These are phyloP conservation scores for Neotoma lepida DNA, from an alignment of 2,113 vertebrate genomes.

Conservation along the genomic window DNA sequence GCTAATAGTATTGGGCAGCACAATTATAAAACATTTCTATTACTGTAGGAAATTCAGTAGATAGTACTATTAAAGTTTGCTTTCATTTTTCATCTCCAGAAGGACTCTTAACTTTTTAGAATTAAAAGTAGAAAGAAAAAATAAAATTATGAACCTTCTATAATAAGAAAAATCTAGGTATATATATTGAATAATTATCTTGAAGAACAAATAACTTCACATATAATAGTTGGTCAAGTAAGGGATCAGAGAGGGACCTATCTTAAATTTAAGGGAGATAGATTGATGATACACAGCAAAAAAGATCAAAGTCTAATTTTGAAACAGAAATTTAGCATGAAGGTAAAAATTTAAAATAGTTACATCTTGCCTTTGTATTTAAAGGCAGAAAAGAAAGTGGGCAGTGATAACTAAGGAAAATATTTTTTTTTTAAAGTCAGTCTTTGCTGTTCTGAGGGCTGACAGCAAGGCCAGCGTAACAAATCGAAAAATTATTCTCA, in stretches of 20 bases:
- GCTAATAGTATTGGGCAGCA: neutral
- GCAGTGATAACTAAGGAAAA: neutral
- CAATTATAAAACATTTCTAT: neutral
- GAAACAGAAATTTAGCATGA: neutral
- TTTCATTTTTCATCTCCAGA: neutral
- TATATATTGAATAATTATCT: neutral
- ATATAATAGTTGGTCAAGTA: neutral
- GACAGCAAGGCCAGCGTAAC: neutral
- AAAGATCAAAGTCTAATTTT: neutral
- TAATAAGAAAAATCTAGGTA: neutral
- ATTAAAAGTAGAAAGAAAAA: neutral
- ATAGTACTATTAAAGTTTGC: neutral
- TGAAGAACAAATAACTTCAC: neutral
- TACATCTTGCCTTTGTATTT: neutral
- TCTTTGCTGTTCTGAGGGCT: neutral
- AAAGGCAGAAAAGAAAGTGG: neutral
- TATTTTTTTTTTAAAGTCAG: neutral
- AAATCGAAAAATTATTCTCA: conserved; percentile 2
- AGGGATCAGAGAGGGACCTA: neutral
- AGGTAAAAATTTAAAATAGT: neutral
- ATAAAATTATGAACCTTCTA: neutral
- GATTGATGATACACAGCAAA: neutral
- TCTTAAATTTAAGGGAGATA: neutral
- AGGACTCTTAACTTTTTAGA: neutral
- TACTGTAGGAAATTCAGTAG: neutral